A percentile compares a stretch with the other conserved stretches of the same genome.
Evolutionary conservation across 1,140 invertebrate genomes (phyloP).

Genomic region (Sinonovacula constricta): DNA sequence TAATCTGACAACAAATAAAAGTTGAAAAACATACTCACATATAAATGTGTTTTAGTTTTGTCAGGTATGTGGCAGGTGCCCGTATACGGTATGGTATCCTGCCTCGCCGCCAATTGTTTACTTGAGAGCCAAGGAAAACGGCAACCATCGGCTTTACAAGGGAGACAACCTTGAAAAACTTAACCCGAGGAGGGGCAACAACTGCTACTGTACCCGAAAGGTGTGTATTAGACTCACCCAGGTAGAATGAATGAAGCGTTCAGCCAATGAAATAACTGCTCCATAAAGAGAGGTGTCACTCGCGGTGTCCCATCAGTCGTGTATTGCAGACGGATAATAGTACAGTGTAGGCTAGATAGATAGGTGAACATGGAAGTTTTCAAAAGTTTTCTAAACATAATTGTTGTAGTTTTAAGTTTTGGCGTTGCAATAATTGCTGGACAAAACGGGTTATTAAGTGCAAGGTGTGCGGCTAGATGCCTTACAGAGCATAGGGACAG

Average conservation of each 20-base stretch:
- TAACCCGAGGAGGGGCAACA: too few relatives aligned
- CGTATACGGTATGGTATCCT: too few relatives aligned
- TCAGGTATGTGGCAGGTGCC: too few relatives aligned
- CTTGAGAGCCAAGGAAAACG: too few relatives aligned
- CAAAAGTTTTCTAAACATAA: constrained; percentile 46
- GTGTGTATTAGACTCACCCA: constrained; percentile 44
- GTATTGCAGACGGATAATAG: constrained; percentile 32
- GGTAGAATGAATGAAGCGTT: constrained; percentile 42
- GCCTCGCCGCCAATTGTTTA: too few relatives aligned
- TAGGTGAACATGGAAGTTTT: constrained; percentile 46
- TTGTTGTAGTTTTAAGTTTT: constrained; percentile 52
- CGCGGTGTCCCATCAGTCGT: constrained; percentile 42
- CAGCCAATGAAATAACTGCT: constrained; percentile 35
- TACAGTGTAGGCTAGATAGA: constrained; percentile 18
- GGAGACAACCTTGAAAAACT: constrained; percentile 2
- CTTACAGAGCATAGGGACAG: constrained; percentile 47
- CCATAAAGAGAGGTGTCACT: constrained; percentile 31
- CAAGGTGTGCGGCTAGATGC: constrained; percentile 48
- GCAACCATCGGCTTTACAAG: too few relatives aligned
- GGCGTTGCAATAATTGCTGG: constrained; percentile 48
- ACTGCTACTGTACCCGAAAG: too few relatives aligned
- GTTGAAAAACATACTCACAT: too few relatives aligned
- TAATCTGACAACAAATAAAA: too few relatives aligned
- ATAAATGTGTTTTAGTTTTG: too few relatives aligned
- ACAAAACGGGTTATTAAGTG: constrained; percentile 53